Evolutionary conservation across 2,888 invertebrate genomes (phyloP), one percentile per base, ranked within the genome.

Genomic region (Sphaerophoria taeniata): DNA sequence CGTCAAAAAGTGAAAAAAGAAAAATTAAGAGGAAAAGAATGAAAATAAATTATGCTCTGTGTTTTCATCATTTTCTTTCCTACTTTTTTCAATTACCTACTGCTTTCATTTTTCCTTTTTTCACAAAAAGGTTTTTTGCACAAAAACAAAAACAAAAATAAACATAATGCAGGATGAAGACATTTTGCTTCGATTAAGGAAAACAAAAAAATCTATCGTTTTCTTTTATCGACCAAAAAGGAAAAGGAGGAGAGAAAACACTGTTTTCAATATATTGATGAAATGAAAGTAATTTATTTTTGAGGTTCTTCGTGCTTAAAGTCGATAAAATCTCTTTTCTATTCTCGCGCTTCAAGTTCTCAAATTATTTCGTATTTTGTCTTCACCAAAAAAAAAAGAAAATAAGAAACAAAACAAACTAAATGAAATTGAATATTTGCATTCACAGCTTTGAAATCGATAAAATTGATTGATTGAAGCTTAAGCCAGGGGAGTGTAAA

Each of bases 241-340:
- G 47, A 53, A 36, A 56, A 4, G 34, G 14, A 14, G 4, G 24
- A 9, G 12, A 43, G 9, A 58, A 75, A 80, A 71, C 61, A 45
- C 69, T 43, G 63, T 24, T 75, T 80, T 63, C 61, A 70, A 69
- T 58, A 16, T 39, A 39, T 77, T 77, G 81, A 82, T 77, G 72
- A 76, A 82, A 82, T 72, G 81, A 65, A 82, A 82, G 81, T 82
- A 82, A 82, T 82, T 77, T 56, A 34, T 75, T 63, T 16, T 0
- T 9, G 9, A 43, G 6, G 71, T 0, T 3, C 6, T 56, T 14
- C 14, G 45, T 61, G 14, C 11, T 43, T 43, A 49, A 47, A 63
- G 58, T 72, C 67, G 51, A 60, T 51, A 43, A 67, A 67, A 55
- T 61, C 47, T 33, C 0, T 63, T 43, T 60, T 16, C 9, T 31